Base-by-base conservation (phyloP, 2,113 vertebrate genomes). In the Strigops habroptila region DNA sequence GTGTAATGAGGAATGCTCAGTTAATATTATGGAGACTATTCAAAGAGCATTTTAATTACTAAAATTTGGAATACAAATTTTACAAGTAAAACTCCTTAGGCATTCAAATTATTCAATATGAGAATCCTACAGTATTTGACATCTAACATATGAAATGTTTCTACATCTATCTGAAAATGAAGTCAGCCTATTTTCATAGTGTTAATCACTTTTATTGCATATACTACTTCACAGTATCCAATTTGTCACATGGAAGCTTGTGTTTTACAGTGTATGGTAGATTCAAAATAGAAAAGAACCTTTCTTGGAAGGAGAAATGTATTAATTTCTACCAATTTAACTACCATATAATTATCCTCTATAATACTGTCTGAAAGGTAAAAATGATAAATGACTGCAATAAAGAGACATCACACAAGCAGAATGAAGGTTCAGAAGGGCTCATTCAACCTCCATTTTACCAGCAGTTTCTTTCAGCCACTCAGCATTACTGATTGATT, bases 251-350 rank as follows among this genome's bases (percentile, higher is more conserved):
- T 19, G 81, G 84, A 86, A 69, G 17, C 57, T 84, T 78, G 28
- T 75, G 35, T 73, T 95, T 91, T 90, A 82, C n/a, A 63, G 49
- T 52, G 44, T 83, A 35, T 49, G 52, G 62, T 69, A 80, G 43
- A 76, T 51, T 77, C 49, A 91, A 91, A 91, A 90, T 27, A 91
- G 57, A 91, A 90, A 94, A 91, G 39, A 92, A 51, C 23, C 48
- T 78, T 95, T 95, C 30, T 81, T 91, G 84, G 90, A 93, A 90
- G 52, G 30, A 82, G 64, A 92, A 94, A 92, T 67, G 16, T 82
- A 80, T 92, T 95, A 85, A 94, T 96, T 95, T 91, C 67, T 81
- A 69, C 23, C 48, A 63, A 89, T 95, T 92, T 93, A 93, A 93
- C 68, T 92, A 87, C 65, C 43, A 31, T 91, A 39, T 94, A 97